Percentiles rank a stretch among this genome's conserved stretches.
Conservation (phyloP, 2,797 vertebrate genomes). For the Trematomus bernacchii region DNA sequence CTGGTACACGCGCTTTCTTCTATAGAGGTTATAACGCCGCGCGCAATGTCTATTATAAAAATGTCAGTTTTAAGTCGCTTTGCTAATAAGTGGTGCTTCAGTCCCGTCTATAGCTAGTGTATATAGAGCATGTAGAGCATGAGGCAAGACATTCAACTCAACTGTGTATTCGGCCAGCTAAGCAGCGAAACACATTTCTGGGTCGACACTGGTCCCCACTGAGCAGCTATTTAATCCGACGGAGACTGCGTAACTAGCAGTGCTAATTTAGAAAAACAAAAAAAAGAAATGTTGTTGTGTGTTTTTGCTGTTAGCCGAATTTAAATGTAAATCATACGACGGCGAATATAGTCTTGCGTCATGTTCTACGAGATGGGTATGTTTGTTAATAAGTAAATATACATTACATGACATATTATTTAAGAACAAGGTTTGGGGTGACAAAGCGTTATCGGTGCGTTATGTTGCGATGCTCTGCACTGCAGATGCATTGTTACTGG, state of each 20-base stretch:
- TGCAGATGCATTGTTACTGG: slow-evolving; percentile 82
- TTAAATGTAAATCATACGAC: background rate
- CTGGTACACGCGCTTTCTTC: background rate
- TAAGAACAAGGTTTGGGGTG: background rate
- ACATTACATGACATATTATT: background rate
- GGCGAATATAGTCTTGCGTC: background rate
- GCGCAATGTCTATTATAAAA: background rate
- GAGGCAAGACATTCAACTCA: background rate
- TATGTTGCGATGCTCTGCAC: slow-evolving; percentile 74
- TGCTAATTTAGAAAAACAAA: background rate
- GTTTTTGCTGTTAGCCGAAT: background rate
- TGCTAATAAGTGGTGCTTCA: too few species aligned
- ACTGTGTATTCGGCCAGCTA: too few species aligned
- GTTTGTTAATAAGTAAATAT: background rate
- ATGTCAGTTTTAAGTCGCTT: background rate
- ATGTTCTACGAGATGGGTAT: accelerated
- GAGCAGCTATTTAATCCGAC: background rate
- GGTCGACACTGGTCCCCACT: background rate
- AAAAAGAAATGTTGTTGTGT: background rate
- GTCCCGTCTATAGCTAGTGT: background rate
- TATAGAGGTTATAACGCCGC: background rate
- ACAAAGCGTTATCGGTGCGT: slow-evolving; percentile 29
- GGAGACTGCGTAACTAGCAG: background rate
- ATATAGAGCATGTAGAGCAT: background rate
- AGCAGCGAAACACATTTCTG: background rate